phyloP scores from a whole-genome alignment of 2,797 vertebrate genomes.

The Tangara arthus region DNA sequence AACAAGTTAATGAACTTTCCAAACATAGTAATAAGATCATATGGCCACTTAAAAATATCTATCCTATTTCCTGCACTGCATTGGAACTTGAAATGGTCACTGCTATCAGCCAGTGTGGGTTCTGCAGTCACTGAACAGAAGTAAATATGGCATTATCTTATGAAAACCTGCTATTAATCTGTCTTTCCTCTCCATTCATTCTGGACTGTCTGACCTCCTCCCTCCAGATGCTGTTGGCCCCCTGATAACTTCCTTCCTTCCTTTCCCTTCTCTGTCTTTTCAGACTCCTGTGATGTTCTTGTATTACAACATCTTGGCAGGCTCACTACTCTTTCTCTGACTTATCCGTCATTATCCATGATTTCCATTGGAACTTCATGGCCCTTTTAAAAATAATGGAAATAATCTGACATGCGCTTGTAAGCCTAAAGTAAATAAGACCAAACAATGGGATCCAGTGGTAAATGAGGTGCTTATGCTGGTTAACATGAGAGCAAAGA shows the following conservation, averaged over 20 bases:
- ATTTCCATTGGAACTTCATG: constrained; percentile 36
- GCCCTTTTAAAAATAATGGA: constrained; percentile 25
- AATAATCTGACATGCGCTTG: constrained; percentile 22
- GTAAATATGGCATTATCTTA: constrained; percentile 28
- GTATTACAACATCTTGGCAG: constrained; percentile 28
- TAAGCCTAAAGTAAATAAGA: constrained; percentile 14
- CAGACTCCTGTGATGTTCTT: constrained; percentile 21
- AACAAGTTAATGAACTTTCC: neutral
- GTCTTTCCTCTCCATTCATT: neutral
- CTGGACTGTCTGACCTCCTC: constrained; percentile 20
- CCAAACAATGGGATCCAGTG: neutral
- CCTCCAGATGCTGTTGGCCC: constrained; percentile 32
- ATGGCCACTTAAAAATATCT: neutral
- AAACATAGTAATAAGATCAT: neutral
- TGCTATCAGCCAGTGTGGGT: neutral
- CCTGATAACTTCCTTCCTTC: constrained; percentile 25
- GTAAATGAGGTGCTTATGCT: constrained; percentile 10
- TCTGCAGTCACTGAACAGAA: neutral
- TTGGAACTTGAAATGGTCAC: neutral
- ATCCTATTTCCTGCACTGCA: neutral
- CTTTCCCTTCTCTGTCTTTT: neutral
- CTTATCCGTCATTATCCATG: constrained; percentile 33
- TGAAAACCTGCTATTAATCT: constrained; percentile 35
- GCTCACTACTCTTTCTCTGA: neutral
- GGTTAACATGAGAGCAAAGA: neutral